Percentiles rank a stretch among this genome's conserved stretches.
These are phyloP conservation scores for Dolichomitus sp. DNA, from an alignment of 2,888 invertebrate species.

Conservation along the genomic window DNA sequence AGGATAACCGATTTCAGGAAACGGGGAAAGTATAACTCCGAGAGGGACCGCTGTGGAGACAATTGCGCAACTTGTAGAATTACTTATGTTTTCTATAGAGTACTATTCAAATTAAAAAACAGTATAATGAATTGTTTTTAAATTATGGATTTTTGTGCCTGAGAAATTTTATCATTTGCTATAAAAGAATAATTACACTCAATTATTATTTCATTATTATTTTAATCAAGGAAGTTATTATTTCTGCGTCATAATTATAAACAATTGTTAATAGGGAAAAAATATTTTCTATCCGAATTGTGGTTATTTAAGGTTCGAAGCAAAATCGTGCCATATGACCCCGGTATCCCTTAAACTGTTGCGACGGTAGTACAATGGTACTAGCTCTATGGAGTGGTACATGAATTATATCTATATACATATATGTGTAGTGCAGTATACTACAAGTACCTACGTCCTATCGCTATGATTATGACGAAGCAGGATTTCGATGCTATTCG, in stretches of 20 bases:
- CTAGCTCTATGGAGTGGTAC: not conserved
- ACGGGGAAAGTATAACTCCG: not conserved
- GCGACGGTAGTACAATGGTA: not conserved
- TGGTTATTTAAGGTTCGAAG: not conserved
- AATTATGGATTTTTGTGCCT: too few relatives aligned
- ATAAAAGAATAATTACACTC: too few relatives aligned
- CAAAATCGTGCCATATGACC: not conserved
- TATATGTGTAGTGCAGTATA: not conserved
- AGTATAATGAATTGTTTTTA: too few relatives aligned
- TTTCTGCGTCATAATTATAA: too few relatives aligned
- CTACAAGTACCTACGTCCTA: conserved; percentile 36
- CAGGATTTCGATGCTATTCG: conserved; percentile 16
- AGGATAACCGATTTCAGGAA: conserved; percentile 49
- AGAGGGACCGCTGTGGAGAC: not conserved
- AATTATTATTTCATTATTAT: too few relatives aligned
- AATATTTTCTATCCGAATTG: not conserved
- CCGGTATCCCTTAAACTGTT: conserved; percentile 15
- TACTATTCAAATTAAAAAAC: too few relatives aligned
- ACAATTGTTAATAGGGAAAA: not conserved
- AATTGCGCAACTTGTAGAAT: not conserved
- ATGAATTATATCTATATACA: not conserved
- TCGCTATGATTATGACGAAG: conserved; percentile 33
- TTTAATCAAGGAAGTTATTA: too few relatives aligned
- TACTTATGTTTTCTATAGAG: conserved; percentile 6
- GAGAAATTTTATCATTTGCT: too few relatives aligned